These are phyloP conservation scores for Anhinga rufa DNA, from an alignment of 2,113 vertebrate genomes.

Conservation along the genomic window DNA sequence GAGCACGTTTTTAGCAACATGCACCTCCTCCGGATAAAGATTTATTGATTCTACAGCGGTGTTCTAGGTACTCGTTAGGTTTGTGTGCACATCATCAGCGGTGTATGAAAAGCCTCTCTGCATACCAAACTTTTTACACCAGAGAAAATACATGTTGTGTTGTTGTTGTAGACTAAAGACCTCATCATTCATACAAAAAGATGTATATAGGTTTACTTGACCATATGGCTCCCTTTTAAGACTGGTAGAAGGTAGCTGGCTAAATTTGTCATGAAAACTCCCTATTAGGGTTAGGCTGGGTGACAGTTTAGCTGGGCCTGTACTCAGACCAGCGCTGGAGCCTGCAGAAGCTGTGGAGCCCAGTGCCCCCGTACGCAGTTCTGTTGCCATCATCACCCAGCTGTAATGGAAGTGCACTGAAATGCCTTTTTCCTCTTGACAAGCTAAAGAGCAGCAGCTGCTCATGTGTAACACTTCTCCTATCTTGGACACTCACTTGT, in stretches of 20 bases:
- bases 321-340: background rate
- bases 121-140: background rate
- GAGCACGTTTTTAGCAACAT: rapidly evolving
- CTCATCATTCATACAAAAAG: background rate
- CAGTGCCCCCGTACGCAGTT: background rate
- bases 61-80: background rate
- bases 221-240: background rate
- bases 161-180: background rate
- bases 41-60: background rate
- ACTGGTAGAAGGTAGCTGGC: background rate
- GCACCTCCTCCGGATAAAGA: background rate
- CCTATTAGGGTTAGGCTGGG: background rate
- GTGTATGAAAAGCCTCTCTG: background rate
- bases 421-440: background rate
- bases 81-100: background rate
- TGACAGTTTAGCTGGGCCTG: background rate
- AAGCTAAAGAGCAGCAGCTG: background rate
- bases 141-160: background rate
- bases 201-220: background rate
- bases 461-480: background rate
- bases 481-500: background rate
- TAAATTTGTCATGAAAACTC: background rate
- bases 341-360: background rate
- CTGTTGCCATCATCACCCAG: background rate
- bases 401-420: background rate